These are phyloP conservation scores for Avahi laniger DNA, from an alignment of 2,797 vertebrate genomes.

Conservation along the genomic window DNA sequence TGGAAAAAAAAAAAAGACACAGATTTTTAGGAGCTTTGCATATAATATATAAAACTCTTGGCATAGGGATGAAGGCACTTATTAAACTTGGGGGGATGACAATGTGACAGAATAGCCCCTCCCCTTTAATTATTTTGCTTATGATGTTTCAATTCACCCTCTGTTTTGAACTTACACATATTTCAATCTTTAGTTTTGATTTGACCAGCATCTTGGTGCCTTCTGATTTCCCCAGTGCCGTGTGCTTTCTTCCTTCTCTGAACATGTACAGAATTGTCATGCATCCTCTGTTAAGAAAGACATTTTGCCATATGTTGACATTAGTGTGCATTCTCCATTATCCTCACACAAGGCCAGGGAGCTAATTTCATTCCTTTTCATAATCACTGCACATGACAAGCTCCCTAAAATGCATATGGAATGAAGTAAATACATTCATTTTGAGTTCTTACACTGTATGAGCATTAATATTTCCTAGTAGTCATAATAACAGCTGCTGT, in stretches of 20 bases:
- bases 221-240: background rate
- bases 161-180: background rate
- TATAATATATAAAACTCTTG: background rate
- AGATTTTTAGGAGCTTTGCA: background rate
- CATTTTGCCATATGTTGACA: background rate
- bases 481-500: slow-evolving; percentile 41
- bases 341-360: background rate
- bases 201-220: background rate
- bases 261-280: background rate
- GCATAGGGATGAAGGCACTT: background rate
- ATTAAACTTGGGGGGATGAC: background rate
- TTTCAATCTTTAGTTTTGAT: background rate
- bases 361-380: slow-evolving; percentile 37
- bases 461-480: slow-evolving; percentile 52
- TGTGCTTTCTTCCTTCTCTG: background rate
- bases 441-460: slow-evolving; percentile 25
- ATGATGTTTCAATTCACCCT: background rate
- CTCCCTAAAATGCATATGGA: slow-evolving; percentile 30
- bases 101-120: background rate
- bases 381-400: background rate
- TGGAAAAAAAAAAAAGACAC: background rate
- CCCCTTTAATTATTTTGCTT: background rate
- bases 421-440: slow-evolving; percentile 43
- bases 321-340: background rate
- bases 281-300: background rate